Evolutionary conservation across 35 echinoderm and acorn worm species (phyloP).

Genomic region (Nesometra sesokonis): DNA sequence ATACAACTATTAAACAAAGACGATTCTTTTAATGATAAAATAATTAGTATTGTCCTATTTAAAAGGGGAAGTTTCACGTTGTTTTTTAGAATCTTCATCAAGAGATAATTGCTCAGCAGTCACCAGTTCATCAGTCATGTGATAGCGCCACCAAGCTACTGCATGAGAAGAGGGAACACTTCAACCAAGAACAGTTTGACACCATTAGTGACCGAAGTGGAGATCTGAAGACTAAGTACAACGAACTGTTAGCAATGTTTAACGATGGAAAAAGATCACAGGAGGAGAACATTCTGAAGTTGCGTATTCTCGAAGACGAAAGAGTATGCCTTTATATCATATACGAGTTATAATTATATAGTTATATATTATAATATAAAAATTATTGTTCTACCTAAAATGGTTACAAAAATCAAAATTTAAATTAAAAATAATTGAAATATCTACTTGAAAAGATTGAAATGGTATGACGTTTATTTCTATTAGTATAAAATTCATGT

Average conservation of each 20-base stretch:
- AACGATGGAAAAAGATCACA: neutral
- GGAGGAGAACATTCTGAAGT: neutral
- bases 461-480: no score
- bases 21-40: no score
- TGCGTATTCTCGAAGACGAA: neutral
- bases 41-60: no score
- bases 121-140: constrained; percentile 47
- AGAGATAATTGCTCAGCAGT: constrained; percentile 36
- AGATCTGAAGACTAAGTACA: constrained; percentile 64
- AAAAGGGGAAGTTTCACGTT: no score
- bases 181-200: constrained; percentile 80
- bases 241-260: constrained; percentile 20
- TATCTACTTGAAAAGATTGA: no score
- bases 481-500: no score
- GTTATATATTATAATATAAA: no score
- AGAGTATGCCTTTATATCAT: neutral
- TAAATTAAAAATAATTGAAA: no score
- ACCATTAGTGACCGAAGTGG: constrained; percentile 47
- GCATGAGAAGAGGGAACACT: constrained; percentile 78
- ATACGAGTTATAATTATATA: no score
- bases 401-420: no score
- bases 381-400: no score
- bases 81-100: constrained; percentile 58
- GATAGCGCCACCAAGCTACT: constrained; percentile 65
- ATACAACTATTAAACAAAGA: no score